Percentiles rank a stretch among this genome's conserved stretches.
phyloP scores from a whole-genome alignment of 2,113 vertebrate genomes.

The Phyllostomus discolor region DNA sequence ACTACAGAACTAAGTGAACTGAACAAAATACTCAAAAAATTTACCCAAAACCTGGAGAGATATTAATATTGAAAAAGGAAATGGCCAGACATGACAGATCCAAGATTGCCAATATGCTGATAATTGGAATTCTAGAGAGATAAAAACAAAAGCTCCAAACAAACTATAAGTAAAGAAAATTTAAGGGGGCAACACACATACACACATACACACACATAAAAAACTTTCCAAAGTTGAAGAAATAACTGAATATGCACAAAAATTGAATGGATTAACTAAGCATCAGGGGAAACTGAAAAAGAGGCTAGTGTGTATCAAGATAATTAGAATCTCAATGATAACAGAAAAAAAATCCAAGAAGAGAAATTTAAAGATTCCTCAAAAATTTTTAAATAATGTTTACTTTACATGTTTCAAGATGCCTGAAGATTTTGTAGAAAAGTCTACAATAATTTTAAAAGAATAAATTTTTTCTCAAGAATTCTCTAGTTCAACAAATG shows the following conservation, averaged over 20 bases:
- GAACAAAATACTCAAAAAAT: background rate
- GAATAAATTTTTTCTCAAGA: background rate
- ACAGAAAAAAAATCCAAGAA: background rate
- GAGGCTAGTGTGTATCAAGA: background rate
- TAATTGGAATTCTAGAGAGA: background rate
- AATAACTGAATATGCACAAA: background rate
- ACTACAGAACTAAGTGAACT: background rate
- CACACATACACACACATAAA: background rate
- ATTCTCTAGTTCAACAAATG: background rate
- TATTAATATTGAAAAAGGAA: background rate
- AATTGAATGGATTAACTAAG: background rate
- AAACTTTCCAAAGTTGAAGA: background rate
- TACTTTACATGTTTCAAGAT: background rate
- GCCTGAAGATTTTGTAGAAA: background rate
- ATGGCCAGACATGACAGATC: background rate
- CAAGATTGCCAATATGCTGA: background rate
- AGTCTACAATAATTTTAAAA: background rate
- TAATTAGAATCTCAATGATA: background rate
- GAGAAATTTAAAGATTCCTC: background rate
- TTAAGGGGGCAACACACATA: background rate
- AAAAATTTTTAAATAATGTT: background rate
- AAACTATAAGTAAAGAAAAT: background rate
- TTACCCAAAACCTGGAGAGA: background rate
- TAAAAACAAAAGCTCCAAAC: background rate
- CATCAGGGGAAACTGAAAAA: background rate